phyloP scores from a whole-genome alignment of 2,113 vertebrate species.

The Peromyscus californicus region DNA sequence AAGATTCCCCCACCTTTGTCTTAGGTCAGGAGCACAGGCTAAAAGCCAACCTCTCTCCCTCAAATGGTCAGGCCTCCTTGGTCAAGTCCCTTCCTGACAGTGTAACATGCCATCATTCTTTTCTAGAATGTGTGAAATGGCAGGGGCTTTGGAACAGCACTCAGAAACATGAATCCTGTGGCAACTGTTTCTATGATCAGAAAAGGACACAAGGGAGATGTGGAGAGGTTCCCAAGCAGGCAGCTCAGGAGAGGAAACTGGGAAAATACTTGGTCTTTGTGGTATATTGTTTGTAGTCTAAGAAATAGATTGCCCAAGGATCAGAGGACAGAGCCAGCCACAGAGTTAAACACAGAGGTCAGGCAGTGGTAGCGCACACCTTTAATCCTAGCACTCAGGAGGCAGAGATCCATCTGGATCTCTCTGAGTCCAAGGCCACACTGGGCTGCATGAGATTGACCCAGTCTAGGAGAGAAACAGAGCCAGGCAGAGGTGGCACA shows the following conservation, averaged over 20 bases:
- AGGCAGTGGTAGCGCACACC: no score
- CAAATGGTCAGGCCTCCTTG: background rate
- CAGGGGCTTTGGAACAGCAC: background rate
- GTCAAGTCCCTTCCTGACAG: background rate
- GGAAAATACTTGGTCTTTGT: background rate
- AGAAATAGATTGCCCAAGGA: no score
- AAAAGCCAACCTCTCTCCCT: background rate
- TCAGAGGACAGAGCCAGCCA: no score
- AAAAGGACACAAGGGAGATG: background rate
- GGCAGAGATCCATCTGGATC: no score
- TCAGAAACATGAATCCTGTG: background rate
- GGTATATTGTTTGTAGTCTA: no score
- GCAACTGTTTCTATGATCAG: background rate
- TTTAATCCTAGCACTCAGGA: no score
- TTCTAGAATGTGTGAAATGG: background rate
- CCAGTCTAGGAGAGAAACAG: no score
- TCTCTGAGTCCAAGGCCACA: no score
- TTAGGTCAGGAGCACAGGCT: background rate
- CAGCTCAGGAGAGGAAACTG: background rate
- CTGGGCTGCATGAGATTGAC: no score
- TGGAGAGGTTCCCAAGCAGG: background rate
- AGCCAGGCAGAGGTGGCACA: no score
- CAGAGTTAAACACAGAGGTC: no score
- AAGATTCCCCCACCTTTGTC: background rate
- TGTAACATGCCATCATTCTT: background rate